Evolutionary conservation across 1,140 invertebrate species (phyloP), one percentile per base, ranked within the genome.

Genomic region (Pomacea maculata): DNA sequence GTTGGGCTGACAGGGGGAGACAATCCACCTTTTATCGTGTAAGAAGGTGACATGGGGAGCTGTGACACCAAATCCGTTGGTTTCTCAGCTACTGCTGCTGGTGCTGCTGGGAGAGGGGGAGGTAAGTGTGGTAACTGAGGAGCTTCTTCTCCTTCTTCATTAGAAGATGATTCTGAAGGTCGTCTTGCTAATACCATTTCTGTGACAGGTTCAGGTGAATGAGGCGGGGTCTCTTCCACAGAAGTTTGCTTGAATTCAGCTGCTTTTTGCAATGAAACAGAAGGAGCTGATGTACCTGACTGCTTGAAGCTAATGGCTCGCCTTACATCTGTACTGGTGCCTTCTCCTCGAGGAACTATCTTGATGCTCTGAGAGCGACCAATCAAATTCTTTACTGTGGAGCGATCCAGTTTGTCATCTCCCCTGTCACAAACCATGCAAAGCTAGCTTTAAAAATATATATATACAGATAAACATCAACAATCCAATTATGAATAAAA

Each of bases 1-100:
- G 82, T 88, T 9, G 87, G 88, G 78, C 87, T 89, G 52, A 87
- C 63, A 29, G 86, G 83, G 65, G 88, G 88, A 73, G 88, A 87
- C 67, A 88, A 75, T 63, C 82, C 97, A 14, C 91, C 88, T 82
- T 95, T 95, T 86, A 91, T 91, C 29, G 79, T 52, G 54, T 74
- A 80, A 11, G 80, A 80, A 1, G 80, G 82, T 71, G 82, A 82
- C 5, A 75, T 64, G 61, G 81, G 64, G 1, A 15, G 61, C 10
- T 64, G 67, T 10, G 34, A 45, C 15, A 21, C 72, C 19, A 8
- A 15, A 15, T 78, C 67, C 9, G 57, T 15, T 17, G 45, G 6
- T 61, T 68, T 67, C 80, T 75, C 68, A 17, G 57, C 11, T 3
- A 61, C 70, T 54, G 76, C 75, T 52, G 81, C 54, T 45, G 72